Percentiles rank a stretch among this genome's conserved stretches.
phyloP scores from a whole-genome alignment of 2,888 invertebrate species.

The Mythimna impura region DNA sequence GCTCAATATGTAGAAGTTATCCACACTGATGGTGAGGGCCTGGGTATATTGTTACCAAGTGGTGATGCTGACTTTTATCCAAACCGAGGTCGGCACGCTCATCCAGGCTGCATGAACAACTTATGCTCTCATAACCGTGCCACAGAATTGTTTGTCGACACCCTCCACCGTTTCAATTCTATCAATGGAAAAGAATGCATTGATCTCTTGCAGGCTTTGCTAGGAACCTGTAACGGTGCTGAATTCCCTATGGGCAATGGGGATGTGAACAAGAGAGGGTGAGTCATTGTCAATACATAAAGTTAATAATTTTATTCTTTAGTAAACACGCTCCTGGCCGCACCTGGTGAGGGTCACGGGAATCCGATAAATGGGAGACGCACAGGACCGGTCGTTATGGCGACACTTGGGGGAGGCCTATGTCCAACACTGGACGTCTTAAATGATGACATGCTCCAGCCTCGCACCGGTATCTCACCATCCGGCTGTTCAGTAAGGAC shows the following conservation, averaged over 20 bases:
- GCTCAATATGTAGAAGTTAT: conserved; percentile 78
- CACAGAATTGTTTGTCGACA: conserved; percentile 73
- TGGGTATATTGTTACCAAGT: conserved; percentile 72
- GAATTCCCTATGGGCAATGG: conserved; percentile 74
- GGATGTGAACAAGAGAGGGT: conserved; percentile 71
- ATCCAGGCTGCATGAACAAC: conserved; percentile 76
- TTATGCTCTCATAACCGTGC: conserved; percentile 78
- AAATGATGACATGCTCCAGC: too few species aligned
- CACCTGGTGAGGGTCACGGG: too few species aligned
- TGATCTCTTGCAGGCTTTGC: conserved; percentile 66
- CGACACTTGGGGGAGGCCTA: too few species aligned
- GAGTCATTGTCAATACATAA: conserved; percentile 27
- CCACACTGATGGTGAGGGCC: conserved; percentile 74
- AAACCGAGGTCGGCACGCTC: conserved; percentile 75
- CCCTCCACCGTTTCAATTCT: conserved; percentile 68
- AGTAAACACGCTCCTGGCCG: too few species aligned
- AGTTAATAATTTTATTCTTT: too few species aligned
- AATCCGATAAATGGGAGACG: too few species aligned
- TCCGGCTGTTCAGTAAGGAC: too few species aligned
- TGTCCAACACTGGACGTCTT: too few species aligned
- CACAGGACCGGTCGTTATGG: too few species aligned
- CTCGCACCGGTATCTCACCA: too few species aligned
- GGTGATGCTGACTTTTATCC: conserved; percentile 77
- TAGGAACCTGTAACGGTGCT: conserved; percentile 67
- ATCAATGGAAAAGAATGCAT: conserved; percentile 71